A percentile compares a stretch with the other conserved stretches of the same genome.
phyloP scores from a whole-genome alignment of 1,140 invertebrate species.

The Zaprionus taronus region DNA sequence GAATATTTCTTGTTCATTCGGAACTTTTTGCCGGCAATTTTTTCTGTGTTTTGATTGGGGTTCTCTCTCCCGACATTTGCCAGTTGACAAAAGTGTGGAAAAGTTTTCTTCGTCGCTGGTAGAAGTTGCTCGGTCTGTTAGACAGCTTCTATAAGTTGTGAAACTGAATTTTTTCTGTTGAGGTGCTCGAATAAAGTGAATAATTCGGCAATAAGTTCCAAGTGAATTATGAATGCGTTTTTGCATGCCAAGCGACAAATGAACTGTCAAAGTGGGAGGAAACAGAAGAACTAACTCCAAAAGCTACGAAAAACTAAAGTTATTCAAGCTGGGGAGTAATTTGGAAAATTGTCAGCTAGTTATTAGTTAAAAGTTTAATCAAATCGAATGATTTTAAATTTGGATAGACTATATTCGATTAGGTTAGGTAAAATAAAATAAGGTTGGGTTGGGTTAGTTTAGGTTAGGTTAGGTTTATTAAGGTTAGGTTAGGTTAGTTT shows the following conservation, averaged over 20 bases:
- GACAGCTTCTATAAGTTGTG: conserved; percentile 17
- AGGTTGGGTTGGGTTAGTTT: too few relatives aligned
- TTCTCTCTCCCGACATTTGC: conserved; percentile 16
- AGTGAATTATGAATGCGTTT: conserved; percentile 3
- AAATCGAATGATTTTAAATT: too few relatives aligned
- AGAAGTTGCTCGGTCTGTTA: neutral
- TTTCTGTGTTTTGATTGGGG: conserved; percentile 26
- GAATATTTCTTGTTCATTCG: conserved; percentile 31
- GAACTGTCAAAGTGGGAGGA: neutral
- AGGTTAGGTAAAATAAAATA: too few relatives aligned
- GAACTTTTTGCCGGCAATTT: conserved; percentile 28
- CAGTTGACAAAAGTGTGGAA: conserved; percentile 31
- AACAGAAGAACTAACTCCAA: neutral
- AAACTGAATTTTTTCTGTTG: neutral
- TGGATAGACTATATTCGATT: too few relatives aligned
- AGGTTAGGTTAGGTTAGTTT: too few relatives aligned
- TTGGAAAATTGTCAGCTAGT: neutral
- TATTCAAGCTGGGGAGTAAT: neutral
- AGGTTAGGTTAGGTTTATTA: too few relatives aligned
- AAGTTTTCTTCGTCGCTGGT: conserved; percentile 12
- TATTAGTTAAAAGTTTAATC: too few relatives aligned
- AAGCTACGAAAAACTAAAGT: neutral
- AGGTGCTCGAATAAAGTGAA: conserved; percentile 8
- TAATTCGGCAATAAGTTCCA: conserved; percentile 2
- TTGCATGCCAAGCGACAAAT: conserved; percentile 4